Conservation (phyloP, 2,797 vertebrate species). For the Labeo calbasu region DNA sequence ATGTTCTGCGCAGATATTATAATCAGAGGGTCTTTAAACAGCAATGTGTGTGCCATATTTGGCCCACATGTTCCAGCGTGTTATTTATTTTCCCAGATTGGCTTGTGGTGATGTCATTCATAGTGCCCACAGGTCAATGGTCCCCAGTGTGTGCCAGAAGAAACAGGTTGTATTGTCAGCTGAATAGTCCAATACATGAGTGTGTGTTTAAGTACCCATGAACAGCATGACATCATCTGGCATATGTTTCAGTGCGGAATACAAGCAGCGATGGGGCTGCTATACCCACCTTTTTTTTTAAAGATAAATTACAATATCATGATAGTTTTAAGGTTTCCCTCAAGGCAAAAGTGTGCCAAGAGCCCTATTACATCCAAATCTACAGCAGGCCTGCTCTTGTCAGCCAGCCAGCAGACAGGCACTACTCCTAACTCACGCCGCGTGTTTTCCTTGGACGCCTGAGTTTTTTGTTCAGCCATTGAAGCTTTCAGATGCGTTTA, state of each 20-base stretch:
- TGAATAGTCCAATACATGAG: conserved; percentile 29
- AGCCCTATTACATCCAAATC: conserved; percentile 43
- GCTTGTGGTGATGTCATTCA: conserved; percentile 48
- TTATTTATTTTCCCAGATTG: conserved; percentile 52
- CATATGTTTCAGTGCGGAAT: conserved; percentile 35
- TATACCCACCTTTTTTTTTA: conserved; percentile 40
- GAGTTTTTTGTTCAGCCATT: neutral
- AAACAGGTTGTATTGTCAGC: conserved; percentile 51
- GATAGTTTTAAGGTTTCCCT: conserved; percentile 54
- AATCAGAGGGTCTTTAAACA: conserved; percentile 26
- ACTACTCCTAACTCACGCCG: conserved; percentile 7
- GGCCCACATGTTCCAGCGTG: conserved; percentile 7
- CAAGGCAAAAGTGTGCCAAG: conserved; percentile 39
- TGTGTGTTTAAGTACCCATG: conserved; percentile 40
- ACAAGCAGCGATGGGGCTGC: conserved; percentile 37
- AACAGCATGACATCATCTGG: conserved; percentile 60
- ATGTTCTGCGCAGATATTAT: neutral
- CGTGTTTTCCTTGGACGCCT: conserved; percentile 33
- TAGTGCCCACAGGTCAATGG: conserved; percentile 16
- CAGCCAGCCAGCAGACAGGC: conserved; percentile 25
- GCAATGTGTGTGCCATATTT: conserved; percentile 44
- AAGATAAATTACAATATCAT: conserved; percentile 50
- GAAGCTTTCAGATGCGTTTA: neutral
- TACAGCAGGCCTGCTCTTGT: conserved; percentile 38
- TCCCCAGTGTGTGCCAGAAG: conserved; percentile 36